These are phyloP conservation scores for Antechinus flavipes DNA, from an alignment of 2,113 vertebrate species.

Conservation along the genomic window DNA sequence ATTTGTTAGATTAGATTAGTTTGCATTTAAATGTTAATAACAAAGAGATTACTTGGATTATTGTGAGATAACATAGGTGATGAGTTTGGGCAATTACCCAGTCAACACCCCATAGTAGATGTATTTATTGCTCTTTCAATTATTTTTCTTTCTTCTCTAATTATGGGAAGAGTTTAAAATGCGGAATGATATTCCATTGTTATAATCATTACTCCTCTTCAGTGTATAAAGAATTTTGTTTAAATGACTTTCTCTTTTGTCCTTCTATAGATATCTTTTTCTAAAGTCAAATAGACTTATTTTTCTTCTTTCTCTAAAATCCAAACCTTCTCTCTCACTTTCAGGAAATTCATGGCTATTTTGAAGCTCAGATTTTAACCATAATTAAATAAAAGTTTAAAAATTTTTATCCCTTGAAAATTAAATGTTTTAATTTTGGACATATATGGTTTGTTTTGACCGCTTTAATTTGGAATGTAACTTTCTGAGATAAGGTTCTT, in stretches of 20 bases:
- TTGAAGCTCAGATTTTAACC: conserved; percentile 19
- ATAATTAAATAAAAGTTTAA: conserved; percentile 58
- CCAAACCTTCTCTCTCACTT: conserved; percentile 15
- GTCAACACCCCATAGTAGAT: not conserved
- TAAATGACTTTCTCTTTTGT: not conserved
- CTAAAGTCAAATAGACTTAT: not conserved
- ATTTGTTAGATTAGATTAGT: conserved; percentile 58
- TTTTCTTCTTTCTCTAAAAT: not conserved
- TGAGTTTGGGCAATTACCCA: not conserved
- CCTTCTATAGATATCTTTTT: not conserved
- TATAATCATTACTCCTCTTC: not conserved
- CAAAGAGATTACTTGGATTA: not conserved
- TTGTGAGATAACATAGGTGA: not conserved
- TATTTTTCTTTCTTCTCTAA: not conserved
- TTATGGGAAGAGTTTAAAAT: not conserved
- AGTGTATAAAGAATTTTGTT: not conserved
- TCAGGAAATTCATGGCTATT: conserved; percentile 32
- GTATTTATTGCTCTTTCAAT: not conserved
- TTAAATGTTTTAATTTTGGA: conserved; percentile 30
- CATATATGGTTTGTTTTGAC: not conserved
- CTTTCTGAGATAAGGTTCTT: not conserved
- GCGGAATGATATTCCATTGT: not conserved
- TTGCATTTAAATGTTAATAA: conserved; percentile 66
- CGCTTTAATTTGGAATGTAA: conserved; percentile 44
- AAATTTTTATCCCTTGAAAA: conserved; percentile 2